Base-by-base conservation (phyloP, 2,888 invertebrate species). In the Panzeria rudis region DNA sequence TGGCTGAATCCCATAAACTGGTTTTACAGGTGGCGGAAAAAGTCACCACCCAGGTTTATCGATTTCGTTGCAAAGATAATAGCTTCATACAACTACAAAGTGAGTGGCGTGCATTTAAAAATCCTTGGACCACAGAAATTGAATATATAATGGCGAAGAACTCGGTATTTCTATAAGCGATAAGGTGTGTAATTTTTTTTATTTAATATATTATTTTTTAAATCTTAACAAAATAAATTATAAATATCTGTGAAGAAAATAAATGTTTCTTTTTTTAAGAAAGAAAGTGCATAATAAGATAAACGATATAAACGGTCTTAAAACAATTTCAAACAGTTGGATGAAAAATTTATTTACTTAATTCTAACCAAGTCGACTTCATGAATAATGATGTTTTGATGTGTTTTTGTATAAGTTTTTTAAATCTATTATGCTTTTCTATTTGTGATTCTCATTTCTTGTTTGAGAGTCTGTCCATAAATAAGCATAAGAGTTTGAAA, bases 81-180 rank as follows among this genome's bases (percentile, higher is more conserved):
- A 93, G 94, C 3, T 96, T 95, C 89, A 89, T 93, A 41, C 94
- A 94, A 72, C 92, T 98, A 17, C 96, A 96, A 89, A 97, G 97
- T 84, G 96, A 96, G 90, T 97, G 97, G 95, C 97, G 96, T 88
- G 95, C 97, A 0, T 98, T 98, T 92, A 95, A 95, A 89, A 98
- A 98, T 93, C 98, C 98, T 0, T 98, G 98, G 98, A 98, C 98
- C 0, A 97, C 97, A 93, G 98, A 98, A 90, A 95, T 97, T 85
- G 98, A 98, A 90, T 97, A 96, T 90, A 94, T 98, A 86, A 96
- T 98, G 87, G 96, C 97, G 0, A 97, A 97, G 92, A 98, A 98
- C 93, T 95, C 95, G 0, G 94, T 97, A 62, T 94, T 97, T 82
- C 93, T 95, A 94, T 96, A 90, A 88, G 56, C n/a, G 23, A 23